Conservation (phyloP, 2,113 vertebrate genomes). For the Pterophyllum scalare region DNA sequence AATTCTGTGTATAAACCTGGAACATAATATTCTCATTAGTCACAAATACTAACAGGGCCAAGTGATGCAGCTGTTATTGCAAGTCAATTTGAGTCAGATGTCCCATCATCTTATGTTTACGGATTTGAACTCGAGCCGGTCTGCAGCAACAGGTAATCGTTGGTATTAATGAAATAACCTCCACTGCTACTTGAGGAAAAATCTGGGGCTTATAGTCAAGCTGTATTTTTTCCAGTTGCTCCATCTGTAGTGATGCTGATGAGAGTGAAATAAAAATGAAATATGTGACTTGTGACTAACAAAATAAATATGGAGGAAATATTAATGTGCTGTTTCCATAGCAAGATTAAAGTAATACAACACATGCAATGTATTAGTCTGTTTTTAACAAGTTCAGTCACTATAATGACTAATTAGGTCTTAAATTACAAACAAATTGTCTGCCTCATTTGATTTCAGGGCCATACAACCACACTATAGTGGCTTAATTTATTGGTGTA, state of each 20-base stretch:
- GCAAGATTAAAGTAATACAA: neutral
- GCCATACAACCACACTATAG: neutral
- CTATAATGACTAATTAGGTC: constrained; percentile 1
- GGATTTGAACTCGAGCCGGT: neutral
- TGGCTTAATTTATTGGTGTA: neutral
- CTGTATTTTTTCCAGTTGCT: constrained; percentile 9
- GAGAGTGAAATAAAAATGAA: constrained; percentile 17
- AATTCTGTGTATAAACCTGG: neutral
- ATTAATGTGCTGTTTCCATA: neutral
- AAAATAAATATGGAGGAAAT: constrained; percentile 1
- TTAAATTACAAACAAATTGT: neutral
- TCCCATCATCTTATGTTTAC: neutral
- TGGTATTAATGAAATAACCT: neutral
- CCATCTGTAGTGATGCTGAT: constrained; percentile 1
- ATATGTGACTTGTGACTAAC: constrained; percentile 8
- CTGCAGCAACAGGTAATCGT: neutral
- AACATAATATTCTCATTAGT: neutral
- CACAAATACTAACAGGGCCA: neutral
- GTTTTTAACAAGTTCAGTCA: neutral
- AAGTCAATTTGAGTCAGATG: neutral
- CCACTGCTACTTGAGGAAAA: neutral
- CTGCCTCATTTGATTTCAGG: neutral
- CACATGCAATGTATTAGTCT: constrained; percentile 4
- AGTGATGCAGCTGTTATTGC: neutral
- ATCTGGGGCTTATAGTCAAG: neutral